A percentile compares a stretch with the other conserved stretches of the same genome.
Evolutionary conservation across 2,888 invertebrate species (phyloP).

Genomic region (Metallyticus violacea): DNA sequence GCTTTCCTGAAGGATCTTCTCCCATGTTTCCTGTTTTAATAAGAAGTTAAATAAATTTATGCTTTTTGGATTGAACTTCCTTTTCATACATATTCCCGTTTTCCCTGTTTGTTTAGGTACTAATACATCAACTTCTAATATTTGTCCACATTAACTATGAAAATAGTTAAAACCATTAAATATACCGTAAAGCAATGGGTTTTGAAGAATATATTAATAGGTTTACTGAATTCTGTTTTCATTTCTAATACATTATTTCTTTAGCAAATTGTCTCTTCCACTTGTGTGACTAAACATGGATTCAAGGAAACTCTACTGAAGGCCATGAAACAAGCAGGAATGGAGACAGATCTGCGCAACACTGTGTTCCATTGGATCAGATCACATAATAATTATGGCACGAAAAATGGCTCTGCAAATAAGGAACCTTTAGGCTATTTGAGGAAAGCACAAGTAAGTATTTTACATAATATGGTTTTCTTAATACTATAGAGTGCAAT

Average conservation of each 20-base stretch:
- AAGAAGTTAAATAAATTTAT: too few species aligned
- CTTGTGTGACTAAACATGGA: conserved; percentile 71
- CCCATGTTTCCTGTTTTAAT: too few species aligned
- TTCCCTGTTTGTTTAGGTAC: too few species aligned
- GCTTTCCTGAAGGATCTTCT: too few species aligned
- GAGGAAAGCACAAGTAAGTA: conserved; percentile 68
- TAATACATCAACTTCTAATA: too few species aligned
- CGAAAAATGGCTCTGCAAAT: conserved; percentile 32
- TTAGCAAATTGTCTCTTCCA: conserved; percentile 76
- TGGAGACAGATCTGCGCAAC: conserved; percentile 80
- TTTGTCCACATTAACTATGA: too few species aligned
- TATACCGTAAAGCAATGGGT: neutral
- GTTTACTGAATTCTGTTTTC: conserved; percentile 36
- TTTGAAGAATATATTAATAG: neutral
- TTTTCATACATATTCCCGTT: too few species aligned
- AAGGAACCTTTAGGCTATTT: conserved; percentile 71
- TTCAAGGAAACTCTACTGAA: conserved; percentile 74
- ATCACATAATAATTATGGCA: conserved; percentile 44
- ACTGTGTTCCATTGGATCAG: conserved; percentile 81
- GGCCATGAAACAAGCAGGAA: conserved; percentile 71
- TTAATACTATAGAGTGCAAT: neutral
- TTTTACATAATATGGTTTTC: neutral
- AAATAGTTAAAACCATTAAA: too few species aligned
- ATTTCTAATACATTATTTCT: neutral
- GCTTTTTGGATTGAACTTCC: too few species aligned